A percentile compares a stretch with the other conserved stretches of the same genome.
Evolutionary conservation across 2,797 vertebrate species (phyloP).

Genomic region (Glossophaga mutica): DNA sequence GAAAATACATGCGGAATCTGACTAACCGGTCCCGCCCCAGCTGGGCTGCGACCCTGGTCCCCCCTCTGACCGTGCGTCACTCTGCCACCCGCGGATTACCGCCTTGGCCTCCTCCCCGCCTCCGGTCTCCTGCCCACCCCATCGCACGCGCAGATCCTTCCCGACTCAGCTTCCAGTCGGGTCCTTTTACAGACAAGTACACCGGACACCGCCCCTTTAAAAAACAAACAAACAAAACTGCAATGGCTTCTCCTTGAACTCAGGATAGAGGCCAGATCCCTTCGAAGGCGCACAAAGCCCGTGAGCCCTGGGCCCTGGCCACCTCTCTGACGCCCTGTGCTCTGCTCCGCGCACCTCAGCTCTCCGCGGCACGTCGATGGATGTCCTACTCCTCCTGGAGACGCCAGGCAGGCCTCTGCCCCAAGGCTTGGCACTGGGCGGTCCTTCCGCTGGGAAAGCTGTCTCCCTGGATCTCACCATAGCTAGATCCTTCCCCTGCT

Average conservation of each 20-base stretch:
- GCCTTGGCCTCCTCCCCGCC: not conserved
- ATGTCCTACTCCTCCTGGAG: not conserved
- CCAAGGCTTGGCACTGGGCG: rapidly evolving
- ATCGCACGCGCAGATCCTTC: not conserved
- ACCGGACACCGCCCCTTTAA: not conserved
- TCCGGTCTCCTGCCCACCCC: no score
- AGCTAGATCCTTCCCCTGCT: not conserved
- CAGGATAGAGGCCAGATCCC: no score
- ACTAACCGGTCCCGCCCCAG: rapidly evolving
- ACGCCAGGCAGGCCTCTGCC: no score
- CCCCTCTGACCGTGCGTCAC: not conserved
- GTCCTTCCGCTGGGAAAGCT: rapidly evolving
- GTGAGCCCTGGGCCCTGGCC: rapidly evolving
- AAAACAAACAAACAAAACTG: not conserved
- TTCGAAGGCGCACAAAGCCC: rapidly evolving
- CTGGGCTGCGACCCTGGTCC: no score
- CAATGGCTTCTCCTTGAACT: not conserved
- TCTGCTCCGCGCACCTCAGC: not conserved
- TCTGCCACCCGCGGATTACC: not conserved
- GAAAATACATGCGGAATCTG: not conserved
- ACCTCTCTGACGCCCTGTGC: rapidly evolving
- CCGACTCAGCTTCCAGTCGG: rapidly evolving
- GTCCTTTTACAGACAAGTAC: not conserved
- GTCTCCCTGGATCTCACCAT: not conserved
- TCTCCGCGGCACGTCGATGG: rapidly evolving